Evolutionary conservation across 1,140 invertebrate genomes (phyloP).

Genomic region (Laupala kohalensis): DNA sequence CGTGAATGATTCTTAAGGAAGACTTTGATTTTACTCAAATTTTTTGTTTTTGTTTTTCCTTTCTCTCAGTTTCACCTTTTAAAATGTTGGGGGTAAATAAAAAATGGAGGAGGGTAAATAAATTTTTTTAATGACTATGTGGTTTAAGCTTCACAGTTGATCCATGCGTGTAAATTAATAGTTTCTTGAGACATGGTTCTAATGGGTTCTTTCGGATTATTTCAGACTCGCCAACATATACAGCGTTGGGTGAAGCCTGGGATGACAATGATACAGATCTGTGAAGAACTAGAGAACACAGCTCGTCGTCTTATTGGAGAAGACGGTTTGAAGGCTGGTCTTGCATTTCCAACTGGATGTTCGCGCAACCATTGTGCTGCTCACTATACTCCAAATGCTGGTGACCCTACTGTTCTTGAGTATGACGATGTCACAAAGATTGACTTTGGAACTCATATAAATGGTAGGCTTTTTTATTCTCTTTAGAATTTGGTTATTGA

Average conservation of each 20-base stretch:
- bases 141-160: too few species aligned
- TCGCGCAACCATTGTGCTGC: conserved; percentile 97
- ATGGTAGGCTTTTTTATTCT: conserved; percentile 41
- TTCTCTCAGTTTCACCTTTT: too few species aligned
- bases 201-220: conserved; percentile 13
- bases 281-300: conserved; percentile 88
- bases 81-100: too few species aligned
- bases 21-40: too few species aligned
- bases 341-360: conserved; percentile 98
- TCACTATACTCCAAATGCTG: conserved; percentile 98
- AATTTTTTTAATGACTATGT: too few species aligned
- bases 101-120: too few species aligned
- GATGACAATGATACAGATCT: conserved; percentile 99
- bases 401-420: conserved; percentile 85
- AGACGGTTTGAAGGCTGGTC: conserved; percentile 87
- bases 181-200: background rate
- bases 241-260: conserved; percentile 88
- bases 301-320: conserved; percentile 87
- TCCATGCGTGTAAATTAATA: background rate
- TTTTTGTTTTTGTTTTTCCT: too few species aligned
- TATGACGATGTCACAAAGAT: conserved; percentile 99
- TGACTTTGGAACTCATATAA: conserved; percentile 98
- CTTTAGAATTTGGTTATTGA: too few species aligned
- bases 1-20: too few species aligned
- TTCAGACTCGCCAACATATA: conserved; percentile 79